These are phyloP conservation scores for Empis stercorea DNA, from an alignment of 2,888 invertebrate species.

Conservation along the genomic window DNA sequence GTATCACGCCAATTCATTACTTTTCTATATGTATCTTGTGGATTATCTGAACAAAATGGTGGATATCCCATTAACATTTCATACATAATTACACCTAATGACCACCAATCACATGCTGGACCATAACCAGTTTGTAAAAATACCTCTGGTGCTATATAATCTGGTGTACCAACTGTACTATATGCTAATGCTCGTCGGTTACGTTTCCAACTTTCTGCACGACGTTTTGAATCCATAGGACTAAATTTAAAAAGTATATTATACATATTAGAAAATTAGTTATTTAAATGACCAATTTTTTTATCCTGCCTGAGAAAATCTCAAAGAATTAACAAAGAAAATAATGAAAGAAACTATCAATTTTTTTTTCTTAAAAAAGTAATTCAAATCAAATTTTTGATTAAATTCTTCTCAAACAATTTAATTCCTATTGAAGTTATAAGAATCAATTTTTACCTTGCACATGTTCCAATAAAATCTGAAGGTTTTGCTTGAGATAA, in stretches of 20 bases:
- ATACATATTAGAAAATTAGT: constrained; percentile 2
- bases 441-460: constrained; percentile 23
- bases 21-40: constrained; percentile 46
- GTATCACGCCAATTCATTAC: constrained; percentile 99
- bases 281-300: not conserved
- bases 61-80: constrained; percentile 99
- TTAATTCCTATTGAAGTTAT: not conserved
- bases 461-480: constrained; percentile 58
- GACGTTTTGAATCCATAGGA: constrained; percentile 95
- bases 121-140: constrained; percentile 97
- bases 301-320: too few species aligned
- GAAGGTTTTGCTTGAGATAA: constrained; percentile 92
- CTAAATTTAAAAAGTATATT: too few species aligned
- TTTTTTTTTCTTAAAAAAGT: not conserved
- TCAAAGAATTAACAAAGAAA: not conserved
- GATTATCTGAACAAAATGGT: constrained; percentile 94
- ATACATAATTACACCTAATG: constrained; percentile 99
- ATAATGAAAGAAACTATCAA: constrained; percentile 1
- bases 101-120: constrained; percentile 99
- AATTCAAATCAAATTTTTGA: too few species aligned
- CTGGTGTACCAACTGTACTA: constrained; percentile 94
- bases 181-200: constrained; percentile 91
- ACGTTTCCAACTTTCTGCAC: constrained; percentile 98
- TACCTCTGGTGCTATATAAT: constrained; percentile 99
- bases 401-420: not conserved